phyloP scores from a whole-genome alignment of 2,888 invertebrate species.

The Scaptomyza tumidula region DNA sequence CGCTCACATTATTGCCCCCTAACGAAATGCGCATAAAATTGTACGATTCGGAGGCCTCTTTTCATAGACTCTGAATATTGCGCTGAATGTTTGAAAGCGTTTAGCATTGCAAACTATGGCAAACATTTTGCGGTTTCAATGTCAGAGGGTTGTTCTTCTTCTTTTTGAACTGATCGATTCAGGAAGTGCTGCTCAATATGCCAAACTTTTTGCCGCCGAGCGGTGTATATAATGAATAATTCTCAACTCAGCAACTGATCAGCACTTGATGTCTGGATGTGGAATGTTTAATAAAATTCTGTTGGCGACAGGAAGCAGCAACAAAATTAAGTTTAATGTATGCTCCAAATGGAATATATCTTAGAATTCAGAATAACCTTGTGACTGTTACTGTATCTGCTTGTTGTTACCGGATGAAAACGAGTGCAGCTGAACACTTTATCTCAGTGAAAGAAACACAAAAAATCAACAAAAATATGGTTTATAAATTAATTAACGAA shows the following conservation, averaged over 20 bases:
- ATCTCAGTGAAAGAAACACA: too few relatives aligned
- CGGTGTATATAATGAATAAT: slow-evolving; percentile 69
- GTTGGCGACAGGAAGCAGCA: slow-evolving; percentile 51
- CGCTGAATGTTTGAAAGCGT: slow-evolving; percentile 44
- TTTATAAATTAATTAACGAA: too few relatives aligned
- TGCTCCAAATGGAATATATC: slow-evolving; percentile 45
- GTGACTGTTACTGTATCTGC: slow-evolving; percentile 10
- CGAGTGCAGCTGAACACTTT: too few relatives aligned
- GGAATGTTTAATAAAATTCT: slow-evolving; percentile 52
- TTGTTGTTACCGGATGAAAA: slow-evolving; percentile 4
- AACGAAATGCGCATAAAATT: slow-evolving; percentile 71
- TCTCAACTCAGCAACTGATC: slow-evolving; percentile 54
- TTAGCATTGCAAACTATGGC: slow-evolving; percentile 71
- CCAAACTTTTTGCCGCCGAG: slow-evolving; percentile 26
- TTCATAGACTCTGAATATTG: slow-evolving; percentile 9
- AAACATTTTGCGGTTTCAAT: slow-evolving; percentile 70
- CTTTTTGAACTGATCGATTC: slow-evolving; percentile 32
- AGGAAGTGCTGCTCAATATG: slow-evolving; percentile 57
- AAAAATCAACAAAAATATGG: too few relatives aligned
- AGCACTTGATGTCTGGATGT: slow-evolving; percentile 36
- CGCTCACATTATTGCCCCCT: slow-evolving; percentile 27
- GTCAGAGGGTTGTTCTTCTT: slow-evolving; percentile 45
- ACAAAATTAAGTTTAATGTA: slow-evolving; percentile 54
- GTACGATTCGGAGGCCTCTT: slow-evolving; percentile 31
- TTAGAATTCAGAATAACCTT: slow-evolving; percentile 36